A percentile compares a stretch with the other conserved stretches of the same genome.
Evolutionary conservation across 2,113 vertebrate species (phyloP).

Genomic region (Felis catus): F.catus_Fca126_mat1.0 CM031412.1:137185001-137185500

Average conservation of each 20-base stretch:
- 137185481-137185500: not conserved
- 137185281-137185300: not conserved
- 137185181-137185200: not conserved
- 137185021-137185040: not conserved
- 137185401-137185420: not conserved
- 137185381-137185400: not conserved
- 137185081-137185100: not conserved
- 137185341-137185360: not conserved
- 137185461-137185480: not conserved
- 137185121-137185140: not conserved
- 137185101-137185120: not conserved
- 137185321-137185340: not conserved
- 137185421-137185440: not conserved
- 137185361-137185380: not conserved
- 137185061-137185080: not conserved
- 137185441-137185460: not conserved
- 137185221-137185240: not conserved
- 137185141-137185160: not conserved
- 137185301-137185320: not conserved
- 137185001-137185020: not conserved
- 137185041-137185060: not conserved
- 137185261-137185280: slow-evolving; percentile 1
- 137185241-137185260: not conserved
- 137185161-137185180: not conserved
- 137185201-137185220: not conserved